These are phyloP conservation scores for Leguminivora glycinivorella DNA, from an alignment of 1,140 invertebrate species.

Conservation along the genomic window DNA sequence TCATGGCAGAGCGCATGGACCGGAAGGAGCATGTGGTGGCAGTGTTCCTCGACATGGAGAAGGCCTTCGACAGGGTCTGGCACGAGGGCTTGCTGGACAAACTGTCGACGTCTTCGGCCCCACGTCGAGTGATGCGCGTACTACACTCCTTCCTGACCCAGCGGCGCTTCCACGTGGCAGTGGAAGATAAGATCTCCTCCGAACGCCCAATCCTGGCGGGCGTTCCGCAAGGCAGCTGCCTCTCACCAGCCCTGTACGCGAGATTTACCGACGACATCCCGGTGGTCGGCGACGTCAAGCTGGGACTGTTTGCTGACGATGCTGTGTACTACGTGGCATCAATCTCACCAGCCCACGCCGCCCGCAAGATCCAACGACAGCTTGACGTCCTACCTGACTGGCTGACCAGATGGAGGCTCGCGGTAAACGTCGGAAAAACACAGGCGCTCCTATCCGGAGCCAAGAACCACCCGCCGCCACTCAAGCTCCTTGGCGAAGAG, in stretches of 20 bases:
- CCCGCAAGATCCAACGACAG: constrained; percentile 33
- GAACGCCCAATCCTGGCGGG: constrained; percentile 28
- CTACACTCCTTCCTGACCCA: constrained; percentile 32
- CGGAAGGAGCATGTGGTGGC: constrained; percentile 5
- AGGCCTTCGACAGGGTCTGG: constrained; percentile 39
- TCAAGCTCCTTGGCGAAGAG: neutral
- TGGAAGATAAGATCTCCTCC: constrained; percentile 18
- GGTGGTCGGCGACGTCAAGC: no score
- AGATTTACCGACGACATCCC: no score
- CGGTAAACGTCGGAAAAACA: constrained; percentile 39
- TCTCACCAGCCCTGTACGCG: no score
- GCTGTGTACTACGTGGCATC: constrained; percentile 34
- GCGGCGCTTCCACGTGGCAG: constrained; percentile 31
- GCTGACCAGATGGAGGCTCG: no score
- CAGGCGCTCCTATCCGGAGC: constrained; percentile 28
- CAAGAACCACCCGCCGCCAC: neutral
- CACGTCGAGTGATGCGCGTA: constrained; percentile 1
- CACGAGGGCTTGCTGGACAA: constrained; percentile 39
- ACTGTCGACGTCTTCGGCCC: constrained; percentile 11
- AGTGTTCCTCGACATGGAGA: no score
- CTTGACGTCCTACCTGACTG: constrained; percentile 38
- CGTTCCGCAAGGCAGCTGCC: no score
- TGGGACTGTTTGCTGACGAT: constrained; percentile 39
- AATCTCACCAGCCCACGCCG: constrained; percentile 29
- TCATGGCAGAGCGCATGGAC: neutral